Percentiles rank a stretch among this genome's conserved stretches.
Evolutionary conservation across 2,888 invertebrate species (phyloP).

Genomic region (Dynastes maya): DNA sequence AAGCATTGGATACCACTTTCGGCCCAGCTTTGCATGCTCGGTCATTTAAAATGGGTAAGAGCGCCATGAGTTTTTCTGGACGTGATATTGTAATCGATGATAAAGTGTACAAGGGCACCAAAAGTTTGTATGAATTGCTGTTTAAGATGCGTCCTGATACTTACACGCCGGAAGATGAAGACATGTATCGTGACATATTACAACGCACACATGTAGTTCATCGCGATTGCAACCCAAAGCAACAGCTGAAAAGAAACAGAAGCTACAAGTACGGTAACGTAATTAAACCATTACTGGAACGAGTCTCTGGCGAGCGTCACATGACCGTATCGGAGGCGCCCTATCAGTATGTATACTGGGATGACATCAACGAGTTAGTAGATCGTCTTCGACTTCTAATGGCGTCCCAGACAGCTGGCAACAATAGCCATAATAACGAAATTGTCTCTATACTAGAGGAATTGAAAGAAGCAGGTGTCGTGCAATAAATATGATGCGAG

Average conservation of each 20-base stretch:
- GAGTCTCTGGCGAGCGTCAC: background rate
- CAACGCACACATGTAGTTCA: conserved; percentile 28
- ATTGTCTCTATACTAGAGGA: conserved; percentile 49
- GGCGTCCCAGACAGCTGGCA: conserved; percentile 44
- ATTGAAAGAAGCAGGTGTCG: conserved; percentile 39
- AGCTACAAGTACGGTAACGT: conserved; percentile 13
- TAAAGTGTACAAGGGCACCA: too few species aligned
- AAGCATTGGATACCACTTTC: background rate
- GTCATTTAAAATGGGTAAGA: conserved; percentile 33
- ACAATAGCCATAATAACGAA: conserved; percentile 51
- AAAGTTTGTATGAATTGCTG: conserved; percentile 50
- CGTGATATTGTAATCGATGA: too few species aligned
- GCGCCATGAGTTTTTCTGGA: background rate
- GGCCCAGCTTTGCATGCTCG: background rate
- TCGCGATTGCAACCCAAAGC: conserved; percentile 32
- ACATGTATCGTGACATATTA: conserved; percentile 48
- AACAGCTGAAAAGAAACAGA: conserved; percentile 39
- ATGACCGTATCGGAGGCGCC: conserved; percentile 5
- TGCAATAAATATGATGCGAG: conserved; percentile 12
- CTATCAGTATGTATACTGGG: conserved; percentile 45
- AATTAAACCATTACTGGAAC: conserved; percentile 37
- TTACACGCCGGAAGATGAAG: conserved; percentile 32
- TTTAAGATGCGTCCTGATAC: conserved; percentile 48
- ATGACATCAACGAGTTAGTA: conserved; percentile 50
- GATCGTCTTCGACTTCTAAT: conserved; percentile 6